Evolutionary conservation across 2,113 vertebrate genomes (phyloP), one percentile per base, ranked within the genome.

Genomic region (Cheirogaleus medius): DNA sequence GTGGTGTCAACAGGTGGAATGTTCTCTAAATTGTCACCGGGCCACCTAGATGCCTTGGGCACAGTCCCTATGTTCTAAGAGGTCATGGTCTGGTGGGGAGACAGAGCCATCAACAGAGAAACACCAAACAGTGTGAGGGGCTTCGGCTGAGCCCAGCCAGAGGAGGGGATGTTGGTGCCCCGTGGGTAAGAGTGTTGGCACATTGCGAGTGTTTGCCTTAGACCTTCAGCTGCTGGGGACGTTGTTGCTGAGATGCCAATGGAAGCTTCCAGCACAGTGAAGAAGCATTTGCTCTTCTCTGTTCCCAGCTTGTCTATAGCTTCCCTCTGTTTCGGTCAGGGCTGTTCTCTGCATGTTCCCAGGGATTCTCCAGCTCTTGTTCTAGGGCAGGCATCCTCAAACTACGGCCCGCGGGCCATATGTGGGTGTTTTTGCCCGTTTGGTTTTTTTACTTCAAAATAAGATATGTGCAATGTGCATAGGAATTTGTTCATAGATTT

Each of bases 111-210:
- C 42, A 21, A 29, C 21, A 34, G 76, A 84, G 69, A 25, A 32
- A 25, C 20, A 27, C 21, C 0, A 27, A 3, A 6, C 32, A 20
- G 21, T 12, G 2, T 4, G 25, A 18, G 37, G 69, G 52, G 20
- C 44, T 63, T 84, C 47, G 11, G 32, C 44, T 0, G 0, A 64
- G 54, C 12, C 25, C 49, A 20, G 29, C 27, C 34, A 2, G 78
- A 64, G 8, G 32, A 58, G 12, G n/a, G 56, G 47, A 7, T 6
- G 18, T 18, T 8, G 27, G 6, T 9, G 25, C 44, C 37, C 8
- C 1, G 0, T 3, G 8, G 39, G 17, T 60, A 8, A 47, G 49
- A 29, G 27, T 6, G 1, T 21, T 39, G 37, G 64, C 0, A 0
- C 3, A 0, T 20, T 6, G 47, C 49, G 58, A 83, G 42, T 64